Evolutionary conservation across 2,113 vertebrate species (phyloP).

Genomic region (Carollia perspicillata): DNA sequence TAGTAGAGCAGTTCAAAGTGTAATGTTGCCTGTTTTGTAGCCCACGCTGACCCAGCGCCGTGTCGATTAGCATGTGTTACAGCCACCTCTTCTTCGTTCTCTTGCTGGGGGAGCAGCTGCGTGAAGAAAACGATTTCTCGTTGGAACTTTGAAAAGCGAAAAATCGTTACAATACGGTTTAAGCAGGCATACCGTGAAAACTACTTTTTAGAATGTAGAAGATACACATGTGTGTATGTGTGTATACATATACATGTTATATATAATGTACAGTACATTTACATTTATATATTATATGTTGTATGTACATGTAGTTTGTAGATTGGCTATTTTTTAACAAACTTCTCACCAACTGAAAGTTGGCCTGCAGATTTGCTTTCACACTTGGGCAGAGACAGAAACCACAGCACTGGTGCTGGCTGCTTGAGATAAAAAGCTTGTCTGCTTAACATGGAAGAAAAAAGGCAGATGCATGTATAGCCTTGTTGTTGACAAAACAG

Average conservation of each 20-base stretch:
- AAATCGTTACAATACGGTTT: neutral
- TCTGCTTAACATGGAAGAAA: neutral
- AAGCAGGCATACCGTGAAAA: neutral
- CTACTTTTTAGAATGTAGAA: neutral
- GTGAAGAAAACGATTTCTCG: conserved; percentile 33
- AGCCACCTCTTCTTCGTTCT: neutral
- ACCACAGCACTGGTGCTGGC: neutral
- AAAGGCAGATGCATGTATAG: neutral
- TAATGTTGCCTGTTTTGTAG: neutral
- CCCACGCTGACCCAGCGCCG: neutral
- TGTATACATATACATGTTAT: neutral
- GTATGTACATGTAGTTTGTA: neutral
- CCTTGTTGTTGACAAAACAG: neutral
- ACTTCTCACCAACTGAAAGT: neutral
- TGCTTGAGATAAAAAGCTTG: neutral
- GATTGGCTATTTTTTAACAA: neutral
- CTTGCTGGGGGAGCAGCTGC: conserved; percentile 4
- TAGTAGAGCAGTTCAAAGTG: neutral
- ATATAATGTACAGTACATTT: neutral
- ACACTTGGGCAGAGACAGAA: neutral
- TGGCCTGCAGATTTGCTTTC: neutral
- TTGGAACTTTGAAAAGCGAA: neutral
- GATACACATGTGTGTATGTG: neutral
- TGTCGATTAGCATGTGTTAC: conserved; percentile 35
- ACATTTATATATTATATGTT: neutral